Evolutionary conservation across 1,140 invertebrate genomes (phyloP).

Genomic region (Araneus ventricosus): DNA sequence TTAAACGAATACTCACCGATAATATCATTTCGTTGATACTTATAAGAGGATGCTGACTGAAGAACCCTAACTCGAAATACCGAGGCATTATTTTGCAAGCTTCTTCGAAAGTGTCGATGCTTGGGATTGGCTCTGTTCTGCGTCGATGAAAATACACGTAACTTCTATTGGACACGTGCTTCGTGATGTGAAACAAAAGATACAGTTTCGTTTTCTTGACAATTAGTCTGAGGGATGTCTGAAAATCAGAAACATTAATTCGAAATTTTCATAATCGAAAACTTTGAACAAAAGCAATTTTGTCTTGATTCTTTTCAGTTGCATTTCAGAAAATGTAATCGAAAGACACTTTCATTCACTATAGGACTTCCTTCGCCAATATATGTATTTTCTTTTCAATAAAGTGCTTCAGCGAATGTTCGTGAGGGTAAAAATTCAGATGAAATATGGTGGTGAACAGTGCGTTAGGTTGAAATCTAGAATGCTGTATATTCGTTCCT

Average conservation of each 20-base stretch:
- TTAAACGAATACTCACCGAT: not conserved
- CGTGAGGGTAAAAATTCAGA: too few relatives aligned
- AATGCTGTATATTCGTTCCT: too few relatives aligned
- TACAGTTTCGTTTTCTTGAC: constrained; percentile 45
- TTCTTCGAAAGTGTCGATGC: not conserved
- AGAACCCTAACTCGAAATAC: constrained; percentile 35
- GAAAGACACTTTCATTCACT: too few relatives aligned
- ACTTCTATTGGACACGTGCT: not conserved
- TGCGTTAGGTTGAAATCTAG: too few relatives aligned
- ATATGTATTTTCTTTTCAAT: too few relatives aligned
- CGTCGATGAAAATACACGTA: constrained; percentile 41
- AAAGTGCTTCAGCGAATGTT: too few relatives aligned
- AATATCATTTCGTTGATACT: constrained; percentile 15
- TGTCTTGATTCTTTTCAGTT: not conserved
- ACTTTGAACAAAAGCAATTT: not conserved
- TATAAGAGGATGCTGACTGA: constrained; percentile 55
- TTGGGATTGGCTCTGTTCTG: not conserved
- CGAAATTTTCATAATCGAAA: not conserved
- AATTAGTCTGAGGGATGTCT: constrained; percentile 36
- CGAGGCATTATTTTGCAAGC: not conserved
- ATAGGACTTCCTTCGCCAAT: too few relatives aligned
- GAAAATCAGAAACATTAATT: not conserved
- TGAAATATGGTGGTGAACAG: too few relatives aligned
- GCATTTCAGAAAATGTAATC: too few relatives aligned
- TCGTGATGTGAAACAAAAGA: constrained; percentile 7